Base-by-base conservation (phyloP, 2,113 vertebrate species). In the Etia nguti region DNA sequence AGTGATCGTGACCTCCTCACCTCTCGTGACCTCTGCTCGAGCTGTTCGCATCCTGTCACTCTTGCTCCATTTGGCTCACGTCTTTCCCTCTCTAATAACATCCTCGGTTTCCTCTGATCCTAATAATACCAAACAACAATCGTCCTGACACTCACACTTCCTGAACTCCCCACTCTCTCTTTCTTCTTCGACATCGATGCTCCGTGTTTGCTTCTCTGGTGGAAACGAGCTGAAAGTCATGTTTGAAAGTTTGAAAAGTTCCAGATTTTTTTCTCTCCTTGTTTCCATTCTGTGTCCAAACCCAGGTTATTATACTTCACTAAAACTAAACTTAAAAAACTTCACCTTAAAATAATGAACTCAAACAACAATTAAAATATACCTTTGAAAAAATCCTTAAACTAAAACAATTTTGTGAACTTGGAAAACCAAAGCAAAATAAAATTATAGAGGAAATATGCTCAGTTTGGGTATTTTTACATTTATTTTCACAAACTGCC, bases 41-140 rank as follows among this genome's bases (percentile, higher is more conserved):
- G 12, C 48, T 56, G 3, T 87, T 82, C 55, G 29, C 85, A 79
- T 90, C 89, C 85, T 87, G 81, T 62, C 75, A 18, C 52, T 89
- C 26, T 46, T 13, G 60, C 77, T 84, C 75, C 43, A 48, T 85
- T 86, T 83, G 54, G 79, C 81, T 88, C 34, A 10, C 31, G 10
- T 55, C 55, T 11, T 56, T 68, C 16, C 83, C 57, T 70, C 36
- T 87, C 77, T 87, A 50, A 90, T 26, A 85, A 82, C 86, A 85
- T 88, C 89, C 89, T 38, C 15, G 1, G 54, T 20, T 87, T 85
- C 82, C 85, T 89, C 54, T 70, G 7, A 24, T 87, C 79, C 81
- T 87, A 84, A 82, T 85, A 88, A 90, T 88, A 87, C 83, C 81
- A 10, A 50, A 56, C 6, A 20, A 52, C 59, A n/a, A 34, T 70